These are phyloP conservation scores for Gorsachius goisagi DNA, from an alignment of 2,113 vertebrate genomes.

Conservation along the genomic window DNA sequence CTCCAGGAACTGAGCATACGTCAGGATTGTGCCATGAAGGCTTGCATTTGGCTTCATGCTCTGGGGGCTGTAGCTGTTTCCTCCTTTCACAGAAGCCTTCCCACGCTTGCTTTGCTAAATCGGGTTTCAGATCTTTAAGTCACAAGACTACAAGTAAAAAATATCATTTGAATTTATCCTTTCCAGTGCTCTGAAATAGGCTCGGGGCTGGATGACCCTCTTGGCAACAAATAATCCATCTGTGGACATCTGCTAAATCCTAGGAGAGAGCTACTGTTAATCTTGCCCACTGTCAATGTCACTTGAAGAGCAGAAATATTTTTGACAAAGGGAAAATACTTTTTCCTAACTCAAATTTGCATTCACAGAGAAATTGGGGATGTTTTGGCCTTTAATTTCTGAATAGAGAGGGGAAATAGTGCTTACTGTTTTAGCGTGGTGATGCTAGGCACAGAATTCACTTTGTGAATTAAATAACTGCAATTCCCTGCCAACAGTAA, in stretches of 20 bases:
- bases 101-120: neutral
- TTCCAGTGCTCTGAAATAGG: neutral
- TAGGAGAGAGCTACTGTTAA: conserved; percentile 5
- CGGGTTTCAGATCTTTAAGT: neutral
- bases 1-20: conserved; percentile 36
- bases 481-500: conserved; percentile 12
- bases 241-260: conserved; percentile 5
- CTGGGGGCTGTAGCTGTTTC: neutral
- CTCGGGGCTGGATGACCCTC: neutral
- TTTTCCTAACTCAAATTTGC: conserved; percentile 6
- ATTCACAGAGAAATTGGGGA: neutral
- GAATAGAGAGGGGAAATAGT: neutral
- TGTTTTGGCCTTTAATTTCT: neutral
- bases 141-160: conserved; percentile 10
- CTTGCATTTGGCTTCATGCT: neutral
- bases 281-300: neutral
- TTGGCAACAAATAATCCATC: conserved; percentile 10
- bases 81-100: neutral
- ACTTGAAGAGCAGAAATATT: neutral
- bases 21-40: neutral
- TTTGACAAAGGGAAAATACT: conserved; percentile 6
- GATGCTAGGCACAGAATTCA: conserved; percentile 29
- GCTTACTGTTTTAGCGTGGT: neutral
- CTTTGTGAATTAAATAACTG: conserved; percentile 38
- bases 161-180: conserved; percentile 12